Conservation (phyloP, 2,797 vertebrate genomes). For the Intellagama lesueurii region DNA sequence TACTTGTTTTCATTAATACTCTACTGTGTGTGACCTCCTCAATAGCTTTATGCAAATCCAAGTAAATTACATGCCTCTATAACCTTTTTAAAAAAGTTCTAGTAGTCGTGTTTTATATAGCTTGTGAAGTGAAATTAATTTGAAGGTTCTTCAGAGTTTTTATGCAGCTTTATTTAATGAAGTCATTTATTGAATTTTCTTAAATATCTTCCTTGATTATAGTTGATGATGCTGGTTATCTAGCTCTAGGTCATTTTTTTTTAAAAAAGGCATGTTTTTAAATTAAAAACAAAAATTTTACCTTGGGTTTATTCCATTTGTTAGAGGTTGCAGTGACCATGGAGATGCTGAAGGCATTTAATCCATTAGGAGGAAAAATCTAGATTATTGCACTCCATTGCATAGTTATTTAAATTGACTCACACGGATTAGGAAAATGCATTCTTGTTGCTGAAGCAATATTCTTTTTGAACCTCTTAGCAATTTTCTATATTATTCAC, state of each 20-base stretch:
- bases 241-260: background rate
- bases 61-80: constrained; percentile 34
- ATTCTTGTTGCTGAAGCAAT: background rate
- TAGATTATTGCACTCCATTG: background rate
- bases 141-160: constrained; percentile 30
- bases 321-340: background rate
- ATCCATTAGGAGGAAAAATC: background rate
- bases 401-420: no score
- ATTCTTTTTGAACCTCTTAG: background rate
- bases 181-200: constrained; percentile 18
- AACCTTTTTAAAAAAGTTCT: constrained; percentile 16
- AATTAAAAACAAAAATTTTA: background rate
- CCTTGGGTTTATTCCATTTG: constrained; percentile 8
- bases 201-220: constrained; percentile 5
- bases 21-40: constrained; percentile 19
- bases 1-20: constrained; percentile 44
- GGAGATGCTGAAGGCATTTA: background rate
- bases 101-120: background rate
- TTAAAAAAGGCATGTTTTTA: background rate
- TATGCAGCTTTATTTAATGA: constrained; percentile 29
- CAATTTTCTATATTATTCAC: background rate
- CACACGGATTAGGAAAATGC: no score
- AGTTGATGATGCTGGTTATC: constrained; percentile 1
- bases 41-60: constrained; percentile 34
- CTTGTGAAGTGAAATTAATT: constrained; percentile 33